Percentiles rank a stretch among this genome's conserved stretches.
phyloP scores from a whole-genome alignment of 2,797 vertebrate species.

The Aselliscus stoliczkanus region DNA sequence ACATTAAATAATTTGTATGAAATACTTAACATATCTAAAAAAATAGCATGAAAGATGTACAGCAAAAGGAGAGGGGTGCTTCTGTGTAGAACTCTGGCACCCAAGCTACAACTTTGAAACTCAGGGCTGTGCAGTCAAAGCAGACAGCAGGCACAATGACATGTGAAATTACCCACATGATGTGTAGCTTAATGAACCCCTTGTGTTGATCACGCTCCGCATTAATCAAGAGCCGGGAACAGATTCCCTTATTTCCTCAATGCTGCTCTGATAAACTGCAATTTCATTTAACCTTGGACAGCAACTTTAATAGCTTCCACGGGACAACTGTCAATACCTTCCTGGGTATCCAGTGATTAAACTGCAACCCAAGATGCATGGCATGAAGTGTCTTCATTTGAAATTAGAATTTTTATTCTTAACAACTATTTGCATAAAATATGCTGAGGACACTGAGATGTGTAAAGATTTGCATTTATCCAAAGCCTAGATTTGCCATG shows the following conservation, averaged over 20 bases:
- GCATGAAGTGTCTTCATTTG: slow-evolving; percentile 90
- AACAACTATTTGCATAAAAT: slow-evolving; percentile 86
- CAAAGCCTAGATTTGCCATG: slow-evolving; percentile 59
- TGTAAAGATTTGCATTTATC: slow-evolving; percentile 71
- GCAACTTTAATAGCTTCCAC: slow-evolving; percentile 99
- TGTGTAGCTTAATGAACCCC: slow-evolving; percentile 99
- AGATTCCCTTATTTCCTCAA: slow-evolving; percentile 99
- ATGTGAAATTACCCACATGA: slow-evolving; percentile 99
- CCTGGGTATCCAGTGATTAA: slow-evolving; percentile 98
- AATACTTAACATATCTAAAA: not conserved
- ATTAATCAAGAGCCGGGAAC: slow-evolving; percentile 99
- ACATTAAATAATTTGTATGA: not conserved
- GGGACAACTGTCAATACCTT: slow-evolving; percentile 99
- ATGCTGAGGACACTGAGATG: slow-evolving; percentile 80
- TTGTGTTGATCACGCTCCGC: slow-evolving; percentile 99
- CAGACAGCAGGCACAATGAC: slow-evolving; percentile 95
- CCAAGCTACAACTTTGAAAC: slow-evolving; percentile 77
- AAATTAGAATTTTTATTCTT: slow-evolving; percentile 94
- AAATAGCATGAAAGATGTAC: slow-evolving; percentile 40
- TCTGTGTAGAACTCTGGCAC: slow-evolving; percentile 54
- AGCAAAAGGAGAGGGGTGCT: slow-evolving; percentile 65
- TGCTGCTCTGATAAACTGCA: slow-evolving; percentile 99
- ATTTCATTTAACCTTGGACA: slow-evolving; percentile 99
- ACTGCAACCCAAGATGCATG: slow-evolving; percentile 93
- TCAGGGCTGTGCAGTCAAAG: slow-evolving; percentile 80